phyloP scores from a whole-genome alignment of 2,888 invertebrate genomes.

The Machimus rusticus region DNA sequence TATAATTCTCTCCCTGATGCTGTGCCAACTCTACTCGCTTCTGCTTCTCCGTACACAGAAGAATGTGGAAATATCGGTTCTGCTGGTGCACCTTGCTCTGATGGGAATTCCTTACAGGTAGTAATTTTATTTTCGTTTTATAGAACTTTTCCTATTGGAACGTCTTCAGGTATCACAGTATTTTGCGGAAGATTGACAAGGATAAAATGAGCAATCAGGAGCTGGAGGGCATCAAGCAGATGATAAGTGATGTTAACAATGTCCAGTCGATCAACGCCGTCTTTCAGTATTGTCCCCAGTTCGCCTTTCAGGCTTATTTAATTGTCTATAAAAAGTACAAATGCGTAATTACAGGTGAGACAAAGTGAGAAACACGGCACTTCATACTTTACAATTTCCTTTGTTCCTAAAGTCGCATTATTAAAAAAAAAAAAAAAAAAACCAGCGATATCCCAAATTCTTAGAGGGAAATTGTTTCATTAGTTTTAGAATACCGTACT shows the following conservation, averaged over 20 bases:
- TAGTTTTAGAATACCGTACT: neutral
- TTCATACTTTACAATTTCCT: too few species aligned
- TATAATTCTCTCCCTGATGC: slow-evolving; percentile 47
- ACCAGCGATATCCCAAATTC: too few species aligned
- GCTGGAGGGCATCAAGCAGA: slow-evolving; percentile 42
- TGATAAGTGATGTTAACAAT: slow-evolving; percentile 47
- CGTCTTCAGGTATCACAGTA: slow-evolving; percentile 46
- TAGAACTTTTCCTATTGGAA: neutral
- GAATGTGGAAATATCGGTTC: slow-evolving; percentile 39
- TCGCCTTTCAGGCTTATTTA: slow-evolving; percentile 48
- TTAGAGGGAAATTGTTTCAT: too few species aligned
- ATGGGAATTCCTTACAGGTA: slow-evolving; percentile 48
- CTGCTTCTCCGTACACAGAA: slow-evolving; percentile 46
- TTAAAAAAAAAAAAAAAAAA: too few species aligned
- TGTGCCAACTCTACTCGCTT: slow-evolving; percentile 49
- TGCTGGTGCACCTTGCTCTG: slow-evolving; percentile 46
- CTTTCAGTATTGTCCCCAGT: slow-evolving; percentile 50
- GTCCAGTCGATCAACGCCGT: slow-evolving; percentile 48
- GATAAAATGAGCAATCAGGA: slow-evolving; percentile 47
- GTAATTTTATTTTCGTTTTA: neutral
- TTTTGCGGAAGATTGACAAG: slow-evolving; percentile 47
- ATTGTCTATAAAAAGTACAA: slow-evolving; percentile 49
- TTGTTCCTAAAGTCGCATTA: too few species aligned
- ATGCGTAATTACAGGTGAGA: slow-evolving; percentile 49
- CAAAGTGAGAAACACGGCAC: neutral